Percentiles rank a stretch among this genome's conserved stretches.
Evolutionary conservation across 30 jellyfish, hydroid and myxozoan species (phyloP).

Genomic region (Morbakka virulenta): DNA sequence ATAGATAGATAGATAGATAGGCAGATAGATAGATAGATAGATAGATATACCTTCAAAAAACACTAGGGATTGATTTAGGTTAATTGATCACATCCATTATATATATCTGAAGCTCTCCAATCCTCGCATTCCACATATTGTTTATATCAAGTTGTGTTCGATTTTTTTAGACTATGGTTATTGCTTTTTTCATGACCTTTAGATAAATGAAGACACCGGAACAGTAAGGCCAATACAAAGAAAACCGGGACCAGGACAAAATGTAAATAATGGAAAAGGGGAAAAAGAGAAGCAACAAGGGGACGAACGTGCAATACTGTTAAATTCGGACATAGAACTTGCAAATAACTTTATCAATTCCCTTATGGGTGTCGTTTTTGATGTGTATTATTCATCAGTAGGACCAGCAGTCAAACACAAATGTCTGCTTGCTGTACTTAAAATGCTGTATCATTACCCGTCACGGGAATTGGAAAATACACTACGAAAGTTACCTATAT

Average conservation of each 20-base stretch:
- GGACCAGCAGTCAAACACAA: slow-evolving; percentile 97
- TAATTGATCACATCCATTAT: too few species aligned
- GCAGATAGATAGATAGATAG: too few species aligned
- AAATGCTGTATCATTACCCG: slow-evolving; percentile 86
- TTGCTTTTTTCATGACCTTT: too few species aligned
- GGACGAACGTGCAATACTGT: slow-evolving; percentile 66
- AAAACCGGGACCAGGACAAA: slow-evolving; percentile 59
- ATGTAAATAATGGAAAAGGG: slow-evolving; percentile 22
- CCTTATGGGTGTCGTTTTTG: slow-evolving; percentile 67
- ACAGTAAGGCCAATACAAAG: slow-evolving; percentile 92
- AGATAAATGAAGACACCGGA: slow-evolving; percentile 98
- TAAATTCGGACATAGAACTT: slow-evolving; percentile 41
- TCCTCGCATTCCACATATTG: too few species aligned
- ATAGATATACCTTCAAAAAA: too few species aligned
- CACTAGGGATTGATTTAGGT: too few species aligned
- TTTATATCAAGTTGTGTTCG: too few species aligned
- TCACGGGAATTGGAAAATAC: slow-evolving; percentile 42
- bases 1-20: too few species aligned
- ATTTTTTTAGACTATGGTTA: too few species aligned
- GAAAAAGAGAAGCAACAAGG: slow-evolving; percentile 19
- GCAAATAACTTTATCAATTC: slow-evolving; percentile 68
- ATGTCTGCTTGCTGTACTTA: slow-evolving; percentile 70
- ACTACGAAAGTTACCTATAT: slow-evolving; percentile 62
- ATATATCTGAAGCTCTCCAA: too few species aligned
- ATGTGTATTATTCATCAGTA: slow-evolving; percentile 92